Base-by-base conservation (phyloP, 2,797 vertebrate species). In the Limosa lapponica region DNA sequence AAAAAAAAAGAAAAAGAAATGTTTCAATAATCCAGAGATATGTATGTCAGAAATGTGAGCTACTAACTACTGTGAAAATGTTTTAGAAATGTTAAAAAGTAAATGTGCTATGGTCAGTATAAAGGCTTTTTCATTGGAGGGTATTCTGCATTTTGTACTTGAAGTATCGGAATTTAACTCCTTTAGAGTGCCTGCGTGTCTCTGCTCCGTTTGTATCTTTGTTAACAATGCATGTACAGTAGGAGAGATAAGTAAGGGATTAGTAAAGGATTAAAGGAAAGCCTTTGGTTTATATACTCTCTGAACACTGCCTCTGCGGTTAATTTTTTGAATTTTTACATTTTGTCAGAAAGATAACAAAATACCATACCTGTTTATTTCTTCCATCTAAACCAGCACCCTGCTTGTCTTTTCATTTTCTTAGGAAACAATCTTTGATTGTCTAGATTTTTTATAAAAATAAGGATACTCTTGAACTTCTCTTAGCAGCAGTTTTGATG, bases 161-260 rank as follows among this genome's bases (percentile, higher is more conserved):
- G 37, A 93, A 82, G 70, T 80, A 83, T 8, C 4, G 10, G 39
- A 71, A 90, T 87, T 96, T 72, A 51, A 86, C 48, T 78, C 23
- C 67, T 44, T 95, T 72, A 71, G 66, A 92, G 58, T 61, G 86
- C 30, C 48, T 86, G 39, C 1, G 1, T 85, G 87, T 88, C 88
- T 62, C 67, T 95, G 54, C 34, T 54, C 84, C 58, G 1, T 52
- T 91, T 88, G 28, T 87, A 41, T 92, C 96, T 93, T 96, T 75
- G 72, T 94, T 94, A 73, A 85, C 82, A 89, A 89, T 73, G 48
- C 55, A 36, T 30, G 65, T 71, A 93, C 74, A 94, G 82, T 95
- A 90, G 57, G 69, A 79, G 37, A 97, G 59, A 97, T 95, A 96
- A 81, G 39, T 87, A 83, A 93, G 91, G 75, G 96, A 96, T 95